These are phyloP conservation scores for Montipora cactus DNA, from an alignment of 64 coral and sea anemone species.

Conservation along the genomic window DNA sequence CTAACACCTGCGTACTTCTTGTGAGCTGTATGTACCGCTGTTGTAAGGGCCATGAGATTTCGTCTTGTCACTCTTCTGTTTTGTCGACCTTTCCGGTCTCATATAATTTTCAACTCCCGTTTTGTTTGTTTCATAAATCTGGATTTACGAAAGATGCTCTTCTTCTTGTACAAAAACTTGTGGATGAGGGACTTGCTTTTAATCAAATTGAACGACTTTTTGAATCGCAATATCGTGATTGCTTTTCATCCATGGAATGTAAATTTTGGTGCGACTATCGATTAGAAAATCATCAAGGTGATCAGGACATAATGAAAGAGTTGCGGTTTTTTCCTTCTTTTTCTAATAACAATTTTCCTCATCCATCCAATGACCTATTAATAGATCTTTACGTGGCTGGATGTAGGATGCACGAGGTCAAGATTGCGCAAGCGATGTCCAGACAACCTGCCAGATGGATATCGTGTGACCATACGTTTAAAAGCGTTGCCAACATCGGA, in stretches of 20 bases:
- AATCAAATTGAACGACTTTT: slow-evolving; percentile 47
- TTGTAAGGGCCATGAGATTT: slow-evolving; percentile 45
- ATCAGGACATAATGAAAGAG: not conserved
- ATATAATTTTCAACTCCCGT: slow-evolving; percentile 49
- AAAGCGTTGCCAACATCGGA: slow-evolving; percentile 67
- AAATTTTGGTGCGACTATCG: slow-evolving; percentile 45
- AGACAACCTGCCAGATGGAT: slow-evolving; percentile 34
- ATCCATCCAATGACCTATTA: slow-evolving; percentile 61
- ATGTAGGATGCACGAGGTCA: slow-evolving; percentile 17
- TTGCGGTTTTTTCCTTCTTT: slow-evolving; percentile 58
- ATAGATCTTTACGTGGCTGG: slow-evolving; percentile 36
- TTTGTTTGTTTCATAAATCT: slow-evolving; percentile 55
- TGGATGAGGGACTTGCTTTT: slow-evolving; percentile 57
- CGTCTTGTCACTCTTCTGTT: slow-evolving; percentile 57
- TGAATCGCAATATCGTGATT: slow-evolving; percentile 42
- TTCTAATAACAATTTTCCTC: slow-evolving; percentile 43
- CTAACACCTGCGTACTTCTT: slow-evolving; percentile 32
- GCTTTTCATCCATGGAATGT: slow-evolving; percentile 33
- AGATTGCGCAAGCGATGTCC: slow-evolving; percentile 39
- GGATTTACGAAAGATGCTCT: slow-evolving; percentile 28
- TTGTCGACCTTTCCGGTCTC: slow-evolving; percentile 20
- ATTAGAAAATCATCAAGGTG: not conserved
- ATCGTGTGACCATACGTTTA: slow-evolving; percentile 61
- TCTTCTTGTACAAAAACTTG: slow-evolving; percentile 59
- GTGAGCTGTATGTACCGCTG: slow-evolving; percentile 48